Evolutionary conservation across 2,888 invertebrate genomes (phyloP).

Genomic region (Melolontha melolontha): DNA sequence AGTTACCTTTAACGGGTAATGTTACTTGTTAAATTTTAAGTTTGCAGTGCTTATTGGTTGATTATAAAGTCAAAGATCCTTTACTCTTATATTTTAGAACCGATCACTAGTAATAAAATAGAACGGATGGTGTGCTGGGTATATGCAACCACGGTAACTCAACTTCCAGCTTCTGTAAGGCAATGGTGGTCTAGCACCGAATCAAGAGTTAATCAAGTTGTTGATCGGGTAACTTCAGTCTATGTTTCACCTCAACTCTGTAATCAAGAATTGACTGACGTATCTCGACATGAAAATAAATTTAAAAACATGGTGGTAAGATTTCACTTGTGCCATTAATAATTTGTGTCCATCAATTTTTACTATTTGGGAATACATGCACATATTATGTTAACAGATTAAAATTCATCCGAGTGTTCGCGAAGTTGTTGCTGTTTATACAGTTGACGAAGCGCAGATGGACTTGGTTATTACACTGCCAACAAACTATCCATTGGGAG

Average conservation of each 20-base stretch:
- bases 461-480: conserved; percentile 84
- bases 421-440: conserved; percentile 85
- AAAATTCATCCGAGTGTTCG: conserved; percentile 77
- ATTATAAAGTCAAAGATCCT: not conserved
- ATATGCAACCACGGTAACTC: conserved; percentile 73
- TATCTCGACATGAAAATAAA: conserved; percentile 69
- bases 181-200: conserved; percentile 82
- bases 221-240: conserved; percentile 76
- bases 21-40: conserved; percentile 16
- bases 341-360: no score
- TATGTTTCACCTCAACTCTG: conserved; percentile 78
- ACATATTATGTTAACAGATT: conserved; percentile 67
- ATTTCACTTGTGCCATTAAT: conserved; percentile 34
- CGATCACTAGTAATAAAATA: conserved; percentile 62
- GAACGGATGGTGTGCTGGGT: conserved; percentile 74
- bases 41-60: not conserved
- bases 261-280: conserved; percentile 73
- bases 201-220: conserved; percentile 73
- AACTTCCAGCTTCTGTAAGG: conserved; percentile 79
- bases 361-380: not conserved
- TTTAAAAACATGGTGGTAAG: conserved; percentile 75
- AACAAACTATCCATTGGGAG: conserved; percentile 85
- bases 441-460: conserved; percentile 84
- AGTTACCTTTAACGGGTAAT: conserved; percentile 41
- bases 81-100: conserved; percentile 32